These are phyloP conservation scores for Axinella damicornis DNA, from an alignment of 37 sponge, comb jelly and placozoan genomes.

Conservation along the genomic window DNA sequence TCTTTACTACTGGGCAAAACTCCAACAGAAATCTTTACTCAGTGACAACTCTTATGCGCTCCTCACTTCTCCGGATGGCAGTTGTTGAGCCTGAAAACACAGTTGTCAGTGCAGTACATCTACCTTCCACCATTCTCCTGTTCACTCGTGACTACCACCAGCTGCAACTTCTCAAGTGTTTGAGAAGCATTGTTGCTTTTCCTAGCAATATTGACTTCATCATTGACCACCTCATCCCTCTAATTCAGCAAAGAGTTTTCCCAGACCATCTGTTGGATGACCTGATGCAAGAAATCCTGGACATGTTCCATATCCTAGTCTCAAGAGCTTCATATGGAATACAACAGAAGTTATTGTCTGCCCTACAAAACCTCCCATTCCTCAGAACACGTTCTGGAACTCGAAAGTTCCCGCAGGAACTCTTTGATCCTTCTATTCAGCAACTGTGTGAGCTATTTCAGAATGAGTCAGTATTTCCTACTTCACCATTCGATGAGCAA, in stretches of 20 bases:
- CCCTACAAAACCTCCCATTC: slow-evolving; percentile 14
- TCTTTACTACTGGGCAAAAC: not conserved
- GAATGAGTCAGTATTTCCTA: too few species aligned
- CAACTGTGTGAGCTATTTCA: too few species aligned
- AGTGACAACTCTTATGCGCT: not conserved
- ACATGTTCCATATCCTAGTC: not conserved
- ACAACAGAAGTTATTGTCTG: not conserved
- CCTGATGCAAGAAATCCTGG: too few species aligned
- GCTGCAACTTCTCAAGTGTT: slow-evolving; percentile 2
- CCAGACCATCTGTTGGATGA: not conserved
- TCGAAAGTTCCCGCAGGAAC: too few species aligned
- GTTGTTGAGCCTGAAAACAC: slow-evolving; percentile 23
- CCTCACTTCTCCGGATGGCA: slow-evolving; percentile 4
- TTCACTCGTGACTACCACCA: not conserved
- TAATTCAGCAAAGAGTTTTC: slow-evolving; percentile 12
- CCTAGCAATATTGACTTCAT: slow-evolving; percentile 23
- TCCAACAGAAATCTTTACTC: slow-evolving; percentile 20
- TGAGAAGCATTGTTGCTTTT: too few species aligned
- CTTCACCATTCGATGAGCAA: too few species aligned
- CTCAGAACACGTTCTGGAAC: not conserved
- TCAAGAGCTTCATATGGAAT: too few species aligned
- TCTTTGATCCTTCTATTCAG: too few species aligned
- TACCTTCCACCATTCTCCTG: slow-evolving; percentile 19
- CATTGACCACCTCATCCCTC: slow-evolving; percentile 15
- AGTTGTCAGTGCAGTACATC: slow-evolving; percentile 2